phyloP scores from a whole-genome alignment of 2,888 invertebrate genomes.

The Malacosoma neustria region DNA sequence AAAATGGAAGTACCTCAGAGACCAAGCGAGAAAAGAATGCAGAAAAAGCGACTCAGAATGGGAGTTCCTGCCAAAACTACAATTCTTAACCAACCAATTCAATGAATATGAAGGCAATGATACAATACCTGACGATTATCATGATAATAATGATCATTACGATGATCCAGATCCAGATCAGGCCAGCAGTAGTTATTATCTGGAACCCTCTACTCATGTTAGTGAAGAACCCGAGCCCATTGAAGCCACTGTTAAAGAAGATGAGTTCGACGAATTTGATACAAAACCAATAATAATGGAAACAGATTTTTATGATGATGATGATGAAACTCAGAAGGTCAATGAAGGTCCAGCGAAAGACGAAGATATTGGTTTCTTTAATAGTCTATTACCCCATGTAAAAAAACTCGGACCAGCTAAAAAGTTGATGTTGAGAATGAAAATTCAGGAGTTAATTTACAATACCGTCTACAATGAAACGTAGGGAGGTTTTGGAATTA shows the following conservation, averaged over 20 bases:
- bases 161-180: slow-evolving; percentile 28
- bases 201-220: slow-evolving; percentile 29
- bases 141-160: slow-evolving; percentile 24
- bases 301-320: slow-evolving; percentile 64
- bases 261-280: slow-evolving; percentile 66
- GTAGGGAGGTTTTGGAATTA: slow-evolving; percentile 12
- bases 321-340: slow-evolving; percentile 44
- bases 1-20: slow-evolving; percentile 65
- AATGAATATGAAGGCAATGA: slow-evolving; percentile 56
- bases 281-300: slow-evolving; percentile 64
- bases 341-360: slow-evolving; percentile 32
- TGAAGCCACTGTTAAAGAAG: slow-evolving; percentile 40
- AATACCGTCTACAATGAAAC: slow-evolving; percentile 62
- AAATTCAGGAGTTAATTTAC: slow-evolving; percentile 64
- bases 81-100: slow-evolving; percentile 59
- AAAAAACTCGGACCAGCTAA: slow-evolving; percentile 61
- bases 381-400: slow-evolving; percentile 60
- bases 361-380: slow-evolving; percentile 64
- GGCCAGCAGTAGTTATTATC: slow-evolving; percentile 35
- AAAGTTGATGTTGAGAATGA: slow-evolving; percentile 64
- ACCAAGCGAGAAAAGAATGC: slow-evolving; percentile 62
- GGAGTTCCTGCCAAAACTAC: slow-evolving; percentile 54
- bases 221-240: slow-evolving; percentile 9
- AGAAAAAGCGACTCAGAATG: slow-evolving; percentile 59
- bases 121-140: slow-evolving; percentile 29